These are phyloP conservation scores for Ligdia adustata DNA, from an alignment of 2,888 invertebrate genomes.

Conservation along the genomic window DNA sequence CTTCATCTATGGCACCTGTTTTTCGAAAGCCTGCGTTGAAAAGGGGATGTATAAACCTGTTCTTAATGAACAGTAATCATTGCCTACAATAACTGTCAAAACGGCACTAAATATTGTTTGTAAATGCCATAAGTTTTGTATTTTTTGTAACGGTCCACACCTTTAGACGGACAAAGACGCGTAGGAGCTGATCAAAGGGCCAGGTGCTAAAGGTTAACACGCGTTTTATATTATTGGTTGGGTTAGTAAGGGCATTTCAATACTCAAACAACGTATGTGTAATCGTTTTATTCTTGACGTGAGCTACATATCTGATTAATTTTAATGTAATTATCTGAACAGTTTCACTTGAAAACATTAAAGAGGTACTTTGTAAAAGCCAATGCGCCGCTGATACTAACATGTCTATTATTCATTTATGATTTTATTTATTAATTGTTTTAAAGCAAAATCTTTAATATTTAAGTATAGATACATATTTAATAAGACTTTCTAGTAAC, in stretches of 20 bases:
- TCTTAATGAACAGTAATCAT: constrained; percentile 76
- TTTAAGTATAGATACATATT: no score
- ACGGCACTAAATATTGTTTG: constrained; percentile 82
- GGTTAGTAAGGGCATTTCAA: constrained; percentile 43
- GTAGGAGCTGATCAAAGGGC: constrained; percentile 55
- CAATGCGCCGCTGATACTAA: no score
- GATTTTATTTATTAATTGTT: no score
- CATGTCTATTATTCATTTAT: no score
- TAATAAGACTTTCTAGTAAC: no score
- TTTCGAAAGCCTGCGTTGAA: constrained; percentile 48
- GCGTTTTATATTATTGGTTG: constrained; percentile 47
- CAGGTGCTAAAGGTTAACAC: constrained; percentile 67
- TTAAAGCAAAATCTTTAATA: no score
- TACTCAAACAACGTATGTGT: constrained; percentile 55
- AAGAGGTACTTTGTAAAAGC: no score
- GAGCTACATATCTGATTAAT: constrained; percentile 10
- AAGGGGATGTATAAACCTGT: constrained; percentile 60
- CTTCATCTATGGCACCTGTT: constrained; percentile 65
- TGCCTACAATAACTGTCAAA: constrained; percentile 81
- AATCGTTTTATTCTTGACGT: constrained; percentile 34
- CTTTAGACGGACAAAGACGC: constrained; percentile 66
- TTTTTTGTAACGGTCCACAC: constrained; percentile 78
- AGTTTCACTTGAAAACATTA: no score
- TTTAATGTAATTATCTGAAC: constrained; percentile 4
- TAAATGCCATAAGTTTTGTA: constrained; percentile 75